Percentiles rank a stretch among this genome's conserved stretches.
Evolutionary conservation across 92 coral and sea anemone species (phyloP).

Genomic region (Muricea muricata): DNA sequence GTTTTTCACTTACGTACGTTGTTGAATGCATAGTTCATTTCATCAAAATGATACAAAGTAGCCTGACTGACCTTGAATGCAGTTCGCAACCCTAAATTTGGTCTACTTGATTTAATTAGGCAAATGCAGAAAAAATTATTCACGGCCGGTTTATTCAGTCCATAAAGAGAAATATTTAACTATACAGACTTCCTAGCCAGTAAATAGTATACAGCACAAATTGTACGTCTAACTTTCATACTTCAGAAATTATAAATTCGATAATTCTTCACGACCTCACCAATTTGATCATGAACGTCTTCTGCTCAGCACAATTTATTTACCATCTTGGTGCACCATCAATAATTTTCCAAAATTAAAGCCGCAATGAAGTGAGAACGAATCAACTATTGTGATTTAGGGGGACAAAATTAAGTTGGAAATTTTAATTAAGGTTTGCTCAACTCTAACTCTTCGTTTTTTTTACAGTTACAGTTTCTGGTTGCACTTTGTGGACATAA

Average conservation of each 20-base stretch:
- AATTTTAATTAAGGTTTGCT: neutral
- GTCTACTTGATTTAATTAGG: no score
- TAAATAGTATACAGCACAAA: neutral
- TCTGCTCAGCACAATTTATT: neutral
- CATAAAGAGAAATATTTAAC: no score
- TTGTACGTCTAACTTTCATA: neutral
- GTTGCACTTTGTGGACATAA: neutral
- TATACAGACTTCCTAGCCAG: no score
- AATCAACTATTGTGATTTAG: neutral
- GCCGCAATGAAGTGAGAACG: neutral
- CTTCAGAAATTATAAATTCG: neutral
- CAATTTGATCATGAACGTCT: no score
- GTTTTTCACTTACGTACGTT: no score
- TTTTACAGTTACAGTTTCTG: neutral
- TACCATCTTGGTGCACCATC: neutral
- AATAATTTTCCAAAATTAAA: neutral
- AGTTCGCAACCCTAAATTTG: no score
- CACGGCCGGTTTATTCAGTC: no score
- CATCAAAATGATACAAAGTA: no score
- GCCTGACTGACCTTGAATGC: no score
- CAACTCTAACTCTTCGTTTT: neutral
- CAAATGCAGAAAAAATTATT: no score
- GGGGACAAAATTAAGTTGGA: neutral
- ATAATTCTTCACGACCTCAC: neutral
- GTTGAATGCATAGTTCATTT: no score